phyloP scores from a whole-genome alignment of 2,888 invertebrate genomes.

The Copidosoma aretas region DNA sequence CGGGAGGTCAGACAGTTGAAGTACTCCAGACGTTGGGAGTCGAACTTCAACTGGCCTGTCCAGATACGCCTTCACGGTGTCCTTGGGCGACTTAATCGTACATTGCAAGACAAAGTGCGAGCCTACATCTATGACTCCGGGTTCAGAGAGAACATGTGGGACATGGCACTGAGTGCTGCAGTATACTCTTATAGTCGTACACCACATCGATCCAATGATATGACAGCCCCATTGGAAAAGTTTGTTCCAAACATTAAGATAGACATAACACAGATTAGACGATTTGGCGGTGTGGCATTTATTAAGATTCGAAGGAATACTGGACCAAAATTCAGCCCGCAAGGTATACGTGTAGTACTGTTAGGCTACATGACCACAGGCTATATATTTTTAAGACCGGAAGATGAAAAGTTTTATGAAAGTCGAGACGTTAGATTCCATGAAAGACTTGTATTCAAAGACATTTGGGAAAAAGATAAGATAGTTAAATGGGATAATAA shows the following conservation, averaged over 20 bases:
- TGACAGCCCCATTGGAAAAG: neutral
- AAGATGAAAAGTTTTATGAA: neutral
- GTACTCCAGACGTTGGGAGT: too few relatives aligned
- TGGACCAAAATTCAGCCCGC: conserved; percentile 9
- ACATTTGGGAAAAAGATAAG: too few relatives aligned
- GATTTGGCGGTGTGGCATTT: conserved; percentile 38
- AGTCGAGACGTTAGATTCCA: too few relatives aligned
- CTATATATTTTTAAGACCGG: conserved; percentile 42
- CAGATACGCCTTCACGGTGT: conserved; percentile 32
- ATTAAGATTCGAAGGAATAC: conserved; percentile 33
- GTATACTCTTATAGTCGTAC: conserved; percentile 37
- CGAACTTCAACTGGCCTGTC: too few relatives aligned
- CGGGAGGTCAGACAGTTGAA: too few relatives aligned
- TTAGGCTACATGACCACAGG: conserved; percentile 26
- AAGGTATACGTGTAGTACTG: conserved; percentile 15
- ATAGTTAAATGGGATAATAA: too few relatives aligned
- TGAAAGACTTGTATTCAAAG: too few relatives aligned
- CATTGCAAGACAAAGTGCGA: too few relatives aligned
- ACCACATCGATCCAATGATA: conserved; percentile 31
- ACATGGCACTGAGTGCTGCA: too few relatives aligned
- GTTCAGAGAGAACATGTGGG: neutral
- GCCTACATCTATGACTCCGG: too few relatives aligned
- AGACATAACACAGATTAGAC: conserved; percentile 1
- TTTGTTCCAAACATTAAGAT: neutral
- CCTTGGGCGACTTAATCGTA: conserved; percentile 37